These are phyloP conservation scores for Apotomis turbidana DNA, from an alignment of 2,888 invertebrate genomes.

Conservation along the genomic window DNA sequence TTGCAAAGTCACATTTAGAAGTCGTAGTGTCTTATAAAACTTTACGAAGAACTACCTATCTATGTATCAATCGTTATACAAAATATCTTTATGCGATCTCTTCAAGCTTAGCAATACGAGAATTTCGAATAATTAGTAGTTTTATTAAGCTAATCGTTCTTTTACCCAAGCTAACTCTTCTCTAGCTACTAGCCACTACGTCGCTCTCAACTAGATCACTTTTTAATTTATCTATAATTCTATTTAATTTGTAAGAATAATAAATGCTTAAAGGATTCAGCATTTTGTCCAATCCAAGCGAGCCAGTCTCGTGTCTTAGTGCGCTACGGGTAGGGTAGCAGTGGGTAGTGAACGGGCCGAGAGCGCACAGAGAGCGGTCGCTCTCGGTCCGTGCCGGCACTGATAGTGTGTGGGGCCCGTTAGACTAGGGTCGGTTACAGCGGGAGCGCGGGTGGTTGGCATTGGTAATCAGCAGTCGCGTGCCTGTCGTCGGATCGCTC, in stretches of 20 bases:
- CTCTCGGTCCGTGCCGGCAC: neutral
- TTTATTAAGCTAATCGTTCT: conserved; percentile 51
- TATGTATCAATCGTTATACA: conserved; percentile 79
- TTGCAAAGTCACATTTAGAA: conserved; percentile 80
- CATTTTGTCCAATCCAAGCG: conserved; percentile 61
- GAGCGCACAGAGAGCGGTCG: conserved; percentile 9
- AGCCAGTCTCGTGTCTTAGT: conserved; percentile 47
- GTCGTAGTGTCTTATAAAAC: conserved; percentile 75
- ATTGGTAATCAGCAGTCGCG: conserved; percentile 74
- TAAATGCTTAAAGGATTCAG: conserved; percentile 73
- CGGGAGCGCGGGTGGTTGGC: conserved; percentile 60
- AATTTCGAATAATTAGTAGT: conserved; percentile 59
- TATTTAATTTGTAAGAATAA: conserved; percentile 61
- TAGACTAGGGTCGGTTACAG: conserved; percentile 20
- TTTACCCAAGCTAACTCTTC: conserved; percentile 62
- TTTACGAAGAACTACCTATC: conserved; percentile 73
- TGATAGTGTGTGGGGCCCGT: conserved; percentile 8
- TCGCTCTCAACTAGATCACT: conserved; percentile 64
- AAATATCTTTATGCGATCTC: conserved; percentile 78
- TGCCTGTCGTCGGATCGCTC: conserved; percentile 78
- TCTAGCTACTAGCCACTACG: conserved; percentile 73
- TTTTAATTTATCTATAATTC: conserved; percentile 64
- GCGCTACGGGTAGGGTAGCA: conserved; percentile 4
- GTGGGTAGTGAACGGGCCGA: conserved; percentile 43
- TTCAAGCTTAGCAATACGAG: conserved; percentile 69